Percentiles rank a stretch among this genome's conserved stretches.
Evolutionary conservation across 1,140 invertebrate genomes (phyloP).

Genomic region (Dendroctonus ponderosae): DNA sequence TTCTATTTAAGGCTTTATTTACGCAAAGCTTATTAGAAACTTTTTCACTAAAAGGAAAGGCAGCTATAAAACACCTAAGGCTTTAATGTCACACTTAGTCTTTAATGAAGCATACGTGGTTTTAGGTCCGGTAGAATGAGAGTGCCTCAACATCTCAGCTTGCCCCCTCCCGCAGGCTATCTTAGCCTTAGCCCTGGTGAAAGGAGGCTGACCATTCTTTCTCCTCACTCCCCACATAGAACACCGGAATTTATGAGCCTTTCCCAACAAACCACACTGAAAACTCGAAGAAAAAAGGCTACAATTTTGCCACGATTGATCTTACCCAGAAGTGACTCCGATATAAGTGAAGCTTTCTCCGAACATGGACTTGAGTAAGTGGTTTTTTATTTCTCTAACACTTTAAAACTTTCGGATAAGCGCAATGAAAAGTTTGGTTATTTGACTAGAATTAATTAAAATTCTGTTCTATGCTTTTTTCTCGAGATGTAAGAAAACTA

Average conservation of each 20-base stretch:
- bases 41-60: too few relatives aligned
- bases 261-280: constrained; percentile 57
- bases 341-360: constrained; percentile 61
- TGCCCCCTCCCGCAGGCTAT: constrained; percentile 60
- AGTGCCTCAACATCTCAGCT: constrained; percentile 65
- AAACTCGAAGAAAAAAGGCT: constrained; percentile 68
- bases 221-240: constrained; percentile 68
- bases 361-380: constrained; percentile 64
- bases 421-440: neutral
- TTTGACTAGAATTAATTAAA: too few relatives aligned
- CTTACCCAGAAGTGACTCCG: constrained; percentile 68
- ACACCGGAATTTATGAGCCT: constrained; percentile 61
- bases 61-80: too few relatives aligned
- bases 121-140: constrained; percentile 55
- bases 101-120: neutral
- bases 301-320: constrained; percentile 73
- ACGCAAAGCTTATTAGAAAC: too few relatives aligned
- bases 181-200: constrained; percentile 56
- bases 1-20: too few relatives aligned
- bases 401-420: neutral
- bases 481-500: too few relatives aligned
- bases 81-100: too few relatives aligned
- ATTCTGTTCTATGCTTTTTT: too few relatives aligned
- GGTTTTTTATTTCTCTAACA: neutral
- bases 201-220: constrained; percentile 67